Evolutionary conservation across 2,888 invertebrate species (phyloP), one percentile per base, ranked within the genome.

Genomic region (Meta bourneti): DNA sequence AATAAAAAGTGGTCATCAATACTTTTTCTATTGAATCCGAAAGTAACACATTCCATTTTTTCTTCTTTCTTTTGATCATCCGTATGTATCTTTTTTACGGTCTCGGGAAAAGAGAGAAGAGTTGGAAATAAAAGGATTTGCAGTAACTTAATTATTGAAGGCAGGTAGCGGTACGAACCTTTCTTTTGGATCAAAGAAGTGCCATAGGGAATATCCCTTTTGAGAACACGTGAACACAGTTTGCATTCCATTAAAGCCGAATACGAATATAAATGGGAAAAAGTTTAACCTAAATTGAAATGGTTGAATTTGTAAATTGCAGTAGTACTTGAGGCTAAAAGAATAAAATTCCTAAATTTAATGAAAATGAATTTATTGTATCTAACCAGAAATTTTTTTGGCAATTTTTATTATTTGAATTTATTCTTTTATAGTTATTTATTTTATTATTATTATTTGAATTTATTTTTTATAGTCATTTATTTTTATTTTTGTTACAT

Each of bases 131-230:
- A 79, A 34, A n/a, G n/a, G 7, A 16, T n/a, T 61, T 79, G 13
- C 34, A 61, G 34, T 79, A 61, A 79, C 54, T 79, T 79, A 79
- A 79, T 79, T 79, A 69, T 61, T 51, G 20, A 69, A 20, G 20
- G 20, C 72, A 19, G 34, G 20, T 19, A 79, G 61, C 4, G 34
- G 34, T 34, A 34, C 34, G 34, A 34, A 34, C 34, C 8, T 61
- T 61, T 61, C 61, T 61, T 34, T 34, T 5, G 5, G 16, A 0
- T 61, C 13, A 9, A 0, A 61, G 9, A 16, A 61, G 61, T 16
- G 61, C 61, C 61, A 61, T 16, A 9, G 61, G 61, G 61, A n/a
- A 61, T 61, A 61, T 11, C 11, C 61, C 5, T 11, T 16, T 61
- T 61, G 11, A 61, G 11, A 34, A 34, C 1, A 34, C 8, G 16